phyloP scores from a whole-genome alignment of 2,888 invertebrate genomes.

The Chirona hameri region DNA sequence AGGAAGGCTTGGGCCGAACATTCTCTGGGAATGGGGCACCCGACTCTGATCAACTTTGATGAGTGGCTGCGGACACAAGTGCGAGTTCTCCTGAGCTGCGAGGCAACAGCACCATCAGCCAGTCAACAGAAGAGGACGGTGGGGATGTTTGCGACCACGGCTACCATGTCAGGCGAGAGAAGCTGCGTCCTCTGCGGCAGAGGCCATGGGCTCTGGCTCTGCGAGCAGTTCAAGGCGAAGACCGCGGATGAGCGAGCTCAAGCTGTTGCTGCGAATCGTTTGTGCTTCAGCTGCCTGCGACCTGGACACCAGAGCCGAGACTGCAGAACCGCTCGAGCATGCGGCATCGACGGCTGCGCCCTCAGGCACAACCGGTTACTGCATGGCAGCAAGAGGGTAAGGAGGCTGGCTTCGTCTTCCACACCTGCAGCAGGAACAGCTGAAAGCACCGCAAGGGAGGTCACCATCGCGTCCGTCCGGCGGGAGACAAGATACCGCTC shows the following conservation, averaged over 20 bases:
- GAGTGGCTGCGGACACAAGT: background rate
- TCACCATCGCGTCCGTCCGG: background rate
- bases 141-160: background rate
- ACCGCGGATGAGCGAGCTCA: background rate
- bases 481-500: background rate
- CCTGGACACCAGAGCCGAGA: background rate
- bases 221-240: background rate
- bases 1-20: background rate
- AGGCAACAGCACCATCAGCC: background rate
- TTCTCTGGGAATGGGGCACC: background rate
- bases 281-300: background rate
- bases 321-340: background rate
- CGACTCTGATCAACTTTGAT: background rate
- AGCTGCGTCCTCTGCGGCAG: background rate
- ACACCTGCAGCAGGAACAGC: no score
- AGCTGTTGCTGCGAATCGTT: background rate
- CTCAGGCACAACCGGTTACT: background rate
- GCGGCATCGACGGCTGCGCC: background rate
- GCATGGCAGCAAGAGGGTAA: background rate
- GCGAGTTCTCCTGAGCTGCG: background rate
- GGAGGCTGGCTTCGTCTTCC: no score
- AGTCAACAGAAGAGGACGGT: background rate
- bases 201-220: background rate
- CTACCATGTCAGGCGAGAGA: background rate
- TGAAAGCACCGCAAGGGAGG: background rate